Evolutionary conservation across 2,113 vertebrate species (phyloP).

Genomic region (Platichthys stellatus): DNA sequence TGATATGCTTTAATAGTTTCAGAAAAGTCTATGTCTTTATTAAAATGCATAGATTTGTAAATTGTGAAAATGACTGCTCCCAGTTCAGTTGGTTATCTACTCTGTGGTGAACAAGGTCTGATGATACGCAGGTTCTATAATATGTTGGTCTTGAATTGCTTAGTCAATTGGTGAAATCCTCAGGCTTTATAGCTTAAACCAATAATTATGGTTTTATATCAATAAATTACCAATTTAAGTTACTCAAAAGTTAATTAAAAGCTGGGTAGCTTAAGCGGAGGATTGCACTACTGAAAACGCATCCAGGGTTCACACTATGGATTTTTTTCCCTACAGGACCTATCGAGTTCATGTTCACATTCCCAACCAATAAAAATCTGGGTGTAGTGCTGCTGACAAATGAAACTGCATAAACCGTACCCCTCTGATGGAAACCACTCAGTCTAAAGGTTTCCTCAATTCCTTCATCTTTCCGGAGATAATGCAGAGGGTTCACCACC

Average conservation of each 20-base stretch:
- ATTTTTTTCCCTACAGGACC: too few species aligned
- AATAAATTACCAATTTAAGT: background rate
- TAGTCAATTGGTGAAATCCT: background rate
- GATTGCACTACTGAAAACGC: too few species aligned
- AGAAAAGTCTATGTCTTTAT: background rate
- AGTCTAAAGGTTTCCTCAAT: conserved; percentile 6
- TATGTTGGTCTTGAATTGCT: background rate
- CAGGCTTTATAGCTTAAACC: too few species aligned
- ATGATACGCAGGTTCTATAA: background rate
- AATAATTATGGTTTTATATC: too few species aligned
- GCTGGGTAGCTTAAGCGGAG: too few species aligned
- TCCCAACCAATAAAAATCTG: too few species aligned
- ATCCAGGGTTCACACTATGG: background rate
- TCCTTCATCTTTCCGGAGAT: conserved; percentile 1
- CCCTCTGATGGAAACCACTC: conserved; percentile 2
- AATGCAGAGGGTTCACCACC: background rate
- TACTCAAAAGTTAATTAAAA: background rate
- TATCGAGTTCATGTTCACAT: too few species aligned
- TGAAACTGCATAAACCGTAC: background rate
- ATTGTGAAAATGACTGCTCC: background rate
- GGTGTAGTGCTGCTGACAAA: too few species aligned
- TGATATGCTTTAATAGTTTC: background rate
- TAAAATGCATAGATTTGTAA: background rate
- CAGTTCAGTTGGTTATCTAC: background rate
- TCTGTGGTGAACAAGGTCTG: background rate